phyloP scores from a whole-genome alignment of 2,888 invertebrate species.

The Dioctria linearis region DNA sequence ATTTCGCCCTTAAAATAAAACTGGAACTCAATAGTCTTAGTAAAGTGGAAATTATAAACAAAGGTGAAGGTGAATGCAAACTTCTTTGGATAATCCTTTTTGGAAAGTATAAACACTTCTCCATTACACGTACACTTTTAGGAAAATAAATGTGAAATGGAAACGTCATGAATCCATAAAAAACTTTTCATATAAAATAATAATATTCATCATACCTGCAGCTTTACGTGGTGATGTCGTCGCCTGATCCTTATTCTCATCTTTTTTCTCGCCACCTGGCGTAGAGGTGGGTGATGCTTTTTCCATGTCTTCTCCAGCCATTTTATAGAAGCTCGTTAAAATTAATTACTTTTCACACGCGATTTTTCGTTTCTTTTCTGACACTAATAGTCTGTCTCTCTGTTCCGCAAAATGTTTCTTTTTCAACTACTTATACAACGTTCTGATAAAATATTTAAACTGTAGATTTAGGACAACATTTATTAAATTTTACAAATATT shows the following conservation, averaged over 20 bases:
- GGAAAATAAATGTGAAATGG: too few relatives aligned
- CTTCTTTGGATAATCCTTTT: too few relatives aligned
- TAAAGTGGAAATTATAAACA: too few relatives aligned
- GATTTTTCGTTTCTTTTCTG: neutral
- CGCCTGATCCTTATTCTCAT: slow-evolving; percentile 23
- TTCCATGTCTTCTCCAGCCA: slow-evolving; percentile 40
- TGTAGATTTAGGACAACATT: neutral
- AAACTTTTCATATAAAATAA: neutral
- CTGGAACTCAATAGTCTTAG: too few relatives aligned
- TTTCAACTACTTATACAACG: too few relatives aligned
- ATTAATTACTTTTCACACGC: neutral
- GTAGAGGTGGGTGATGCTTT: slow-evolving; percentile 16
- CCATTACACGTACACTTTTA: too few relatives aligned
- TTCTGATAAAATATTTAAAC: too few relatives aligned
- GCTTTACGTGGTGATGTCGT: slow-evolving; percentile 30
- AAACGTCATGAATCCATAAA: too few relatives aligned
- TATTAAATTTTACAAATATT: neutral
- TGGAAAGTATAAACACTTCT: too few relatives aligned
- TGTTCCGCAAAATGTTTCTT: too few relatives aligned
- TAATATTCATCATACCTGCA: slow-evolving; percentile 28
- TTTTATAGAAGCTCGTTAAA: neutral
- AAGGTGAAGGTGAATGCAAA: too few relatives aligned
- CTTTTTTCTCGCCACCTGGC: slow-evolving; percentile 1
- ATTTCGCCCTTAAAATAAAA: too few relatives aligned
- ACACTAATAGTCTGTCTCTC: neutral